A percentile compares a stretch with the other conserved stretches of the same genome.
Conservation (phyloP, 2,797 vertebrate genomes). For the Galago senegalensis region DNA sequence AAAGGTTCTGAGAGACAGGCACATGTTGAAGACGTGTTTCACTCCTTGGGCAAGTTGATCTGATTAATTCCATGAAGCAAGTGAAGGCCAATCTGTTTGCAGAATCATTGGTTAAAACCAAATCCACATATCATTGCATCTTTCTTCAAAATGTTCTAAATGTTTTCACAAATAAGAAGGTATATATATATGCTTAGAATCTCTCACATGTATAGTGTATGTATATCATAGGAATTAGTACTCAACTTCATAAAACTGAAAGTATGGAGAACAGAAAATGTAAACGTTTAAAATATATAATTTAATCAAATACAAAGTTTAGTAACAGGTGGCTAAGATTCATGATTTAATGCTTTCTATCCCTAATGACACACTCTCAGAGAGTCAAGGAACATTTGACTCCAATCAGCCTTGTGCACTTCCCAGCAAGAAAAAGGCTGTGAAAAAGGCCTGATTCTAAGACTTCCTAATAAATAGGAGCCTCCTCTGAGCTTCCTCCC, state of each 20-base stretch:
- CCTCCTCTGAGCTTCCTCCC: not conserved
- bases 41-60: not conserved
- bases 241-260: constrained; percentile 28
- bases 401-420: not conserved
- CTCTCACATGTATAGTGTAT: not conserved
- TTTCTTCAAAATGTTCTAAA: constrained; percentile 22
- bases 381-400: not conserved
- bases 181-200: not conserved
- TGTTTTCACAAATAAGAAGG: not conserved
- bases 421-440: not conserved
- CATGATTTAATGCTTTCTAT: not conserved
- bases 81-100: not conserved
- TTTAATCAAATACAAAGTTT: constrained; percentile 34
- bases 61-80: not conserved
- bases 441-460: not conserved
- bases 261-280: not conserved
- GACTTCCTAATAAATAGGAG: not conserved
- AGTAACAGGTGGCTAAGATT: not conserved
- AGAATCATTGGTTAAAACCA: not conserved
- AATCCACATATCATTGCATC: not conserved
- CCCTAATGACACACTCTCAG: not conserved
- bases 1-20: not conserved
- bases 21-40: not conserved
- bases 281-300: not conserved
- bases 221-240: not conserved